Evolutionary conservation across 2,797 vertebrate genomes (phyloP).

Genomic region (Takifugu ocellatus): DNA sequence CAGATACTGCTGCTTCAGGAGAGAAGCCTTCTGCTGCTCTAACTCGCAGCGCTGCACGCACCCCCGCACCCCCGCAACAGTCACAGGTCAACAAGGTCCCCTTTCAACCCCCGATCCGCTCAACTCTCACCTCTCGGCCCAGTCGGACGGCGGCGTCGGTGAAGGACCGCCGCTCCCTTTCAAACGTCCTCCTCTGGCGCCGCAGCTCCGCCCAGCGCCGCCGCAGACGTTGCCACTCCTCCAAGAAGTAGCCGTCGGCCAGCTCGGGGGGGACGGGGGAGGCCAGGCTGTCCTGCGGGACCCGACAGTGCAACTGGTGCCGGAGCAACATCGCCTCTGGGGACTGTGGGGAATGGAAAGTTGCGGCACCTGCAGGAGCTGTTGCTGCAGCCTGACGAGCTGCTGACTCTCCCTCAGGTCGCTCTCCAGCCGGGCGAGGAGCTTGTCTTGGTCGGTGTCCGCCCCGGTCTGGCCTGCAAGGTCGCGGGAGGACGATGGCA

Average conservation of each 20-base stretch:
- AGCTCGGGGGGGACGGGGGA: slow-evolving; percentile 53
- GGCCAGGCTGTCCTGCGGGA: slow-evolving; percentile 57
- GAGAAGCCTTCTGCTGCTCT: neutral
- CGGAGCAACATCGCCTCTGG: neutral
- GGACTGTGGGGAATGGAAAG: too few species aligned
- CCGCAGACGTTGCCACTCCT: slow-evolving; percentile 79
- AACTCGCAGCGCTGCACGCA: neutral
- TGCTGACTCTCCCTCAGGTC: slow-evolving; percentile 74
- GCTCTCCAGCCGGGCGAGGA: slow-evolving; percentile 67
- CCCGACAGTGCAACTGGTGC: neutral
- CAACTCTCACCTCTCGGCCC: neutral
- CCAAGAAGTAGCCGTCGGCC: slow-evolving; percentile 73
- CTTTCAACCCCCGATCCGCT: neutral
- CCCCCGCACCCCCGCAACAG: too few species aligned
- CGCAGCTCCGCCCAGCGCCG: slow-evolving; percentile 57
- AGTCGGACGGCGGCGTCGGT: neutral
- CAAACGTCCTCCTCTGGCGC: slow-evolving; percentile 71
- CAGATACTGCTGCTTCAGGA: slow-evolving; percentile 1
- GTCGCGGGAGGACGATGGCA: neutral
- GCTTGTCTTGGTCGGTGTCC: slow-evolving; percentile 77
- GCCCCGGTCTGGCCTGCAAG: slow-evolving; percentile 30
- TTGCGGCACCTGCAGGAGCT: slow-evolving; percentile 72
- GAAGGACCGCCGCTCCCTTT: slow-evolving; percentile 55
- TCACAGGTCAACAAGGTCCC: neutral
- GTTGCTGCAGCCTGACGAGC: slow-evolving; percentile 74